Evolutionary conservation across 53 echinoderm and acorn worm species (phyloP).

Genomic region (Paracentrotus lividus): DNA sequence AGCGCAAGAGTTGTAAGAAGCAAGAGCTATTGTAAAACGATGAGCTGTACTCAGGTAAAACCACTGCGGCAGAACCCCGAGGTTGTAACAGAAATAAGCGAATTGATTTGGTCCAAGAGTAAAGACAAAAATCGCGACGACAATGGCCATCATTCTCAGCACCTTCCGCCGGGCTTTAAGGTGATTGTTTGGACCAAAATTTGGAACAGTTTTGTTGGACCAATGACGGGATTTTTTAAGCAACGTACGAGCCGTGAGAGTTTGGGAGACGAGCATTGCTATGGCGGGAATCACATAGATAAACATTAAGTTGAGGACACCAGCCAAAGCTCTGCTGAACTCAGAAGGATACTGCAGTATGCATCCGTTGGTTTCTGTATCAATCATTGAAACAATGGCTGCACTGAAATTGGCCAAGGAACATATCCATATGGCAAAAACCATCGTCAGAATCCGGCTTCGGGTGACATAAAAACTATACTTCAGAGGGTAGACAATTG

Average conservation of each 20-base stretch:
- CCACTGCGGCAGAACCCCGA: not conserved
- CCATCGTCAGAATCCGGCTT: not conserved
- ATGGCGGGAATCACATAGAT: not conserved
- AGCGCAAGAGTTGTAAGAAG: not conserved
- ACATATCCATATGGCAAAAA: not conserved
- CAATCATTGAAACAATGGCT: not conserved
- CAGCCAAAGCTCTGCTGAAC: not conserved
- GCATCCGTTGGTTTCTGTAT: not conserved
- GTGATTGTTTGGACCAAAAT: not conserved
- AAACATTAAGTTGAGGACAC: not conserved
- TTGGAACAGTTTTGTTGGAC: not conserved
- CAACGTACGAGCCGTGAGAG: not conserved
- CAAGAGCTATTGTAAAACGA: not conserved
- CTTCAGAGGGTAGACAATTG: not conserved
- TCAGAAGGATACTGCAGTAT: not conserved
- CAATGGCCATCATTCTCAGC: not conserved
- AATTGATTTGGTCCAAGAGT: not conserved
- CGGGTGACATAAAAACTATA: not conserved
- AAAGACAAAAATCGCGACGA: not conserved
- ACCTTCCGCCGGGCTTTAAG: not conserved
- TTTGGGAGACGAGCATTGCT: not conserved
- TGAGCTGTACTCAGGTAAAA: not conserved
- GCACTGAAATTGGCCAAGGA: not conserved
- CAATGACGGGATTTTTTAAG: not conserved
- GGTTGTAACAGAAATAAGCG: not conserved